Evolutionary conservation across 2,888 invertebrate species (phyloP), one percentile per base, ranked within the genome.

Genomic region (Miltochrista miniata): DNA sequence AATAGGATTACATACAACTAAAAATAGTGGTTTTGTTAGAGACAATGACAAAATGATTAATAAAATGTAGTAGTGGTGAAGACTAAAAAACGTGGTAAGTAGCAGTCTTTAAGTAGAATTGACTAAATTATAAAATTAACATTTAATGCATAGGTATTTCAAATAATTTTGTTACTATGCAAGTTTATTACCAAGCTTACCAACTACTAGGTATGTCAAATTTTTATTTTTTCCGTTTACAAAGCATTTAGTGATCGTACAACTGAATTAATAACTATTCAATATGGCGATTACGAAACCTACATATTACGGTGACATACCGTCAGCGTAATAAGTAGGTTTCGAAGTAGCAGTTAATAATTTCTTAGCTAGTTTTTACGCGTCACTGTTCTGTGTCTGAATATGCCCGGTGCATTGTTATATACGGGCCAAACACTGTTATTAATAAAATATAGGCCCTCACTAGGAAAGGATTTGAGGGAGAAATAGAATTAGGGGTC

Each of bases 261-360:
- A 30, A 46, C 37, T 48, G 29, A 42, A 40, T 43, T 45, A 35
- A 43, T 40, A 29, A 34, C 52, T 7, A 41, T 30, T 1, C 14
- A 45, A 11, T 48, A n/a, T 24, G 38, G 9, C 12, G 31, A 44
- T 39, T n/a, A n/a, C n/a, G n/a, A n/a, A n/a, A n/a, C n/a, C n/a
- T n/a, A n/a, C n/a, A n/a, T n/a, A n/a, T n/a, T n/a, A n/a, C 13
- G 18, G 7, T 45, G 37, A n/a, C n/a, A n/a, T n/a, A n/a, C n/a
- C 41, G 45, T 61, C 62, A 54, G 66, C 50, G 7, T 47, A 50
- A 57, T 61, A 54, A 61, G 18, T 61, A 51, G 58, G 50, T 47
- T 37, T 24, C 29, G 24, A 47, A 54, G 37, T 47, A 52, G 48
- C 44, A 11, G 24, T 43, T 34, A 33, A 24, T 5, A 15, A 33